A percentile compares a stretch with the other conserved stretches of the same genome.
Evolutionary conservation across 2,113 vertebrate genomes (phyloP).

Genomic region (Nycticebus coucang): DNA sequence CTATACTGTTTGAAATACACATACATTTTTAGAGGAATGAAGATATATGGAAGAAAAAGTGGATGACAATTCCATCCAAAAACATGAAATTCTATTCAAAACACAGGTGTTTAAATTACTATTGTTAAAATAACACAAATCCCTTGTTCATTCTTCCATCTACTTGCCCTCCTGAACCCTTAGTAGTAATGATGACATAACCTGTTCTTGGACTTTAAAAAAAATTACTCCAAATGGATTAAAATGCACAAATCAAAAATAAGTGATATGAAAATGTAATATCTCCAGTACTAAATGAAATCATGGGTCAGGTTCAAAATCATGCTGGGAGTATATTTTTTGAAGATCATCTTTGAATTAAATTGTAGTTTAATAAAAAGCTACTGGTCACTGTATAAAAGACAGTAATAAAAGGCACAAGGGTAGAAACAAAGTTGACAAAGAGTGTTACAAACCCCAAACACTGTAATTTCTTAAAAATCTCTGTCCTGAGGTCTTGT

Average conservation of each 20-base stretch:
- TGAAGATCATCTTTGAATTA: not conserved
- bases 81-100: not conserved
- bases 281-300: not conserved
- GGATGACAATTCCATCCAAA: not conserved
- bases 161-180: not conserved
- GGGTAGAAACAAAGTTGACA: constrained; percentile 55
- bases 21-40: not conserved
- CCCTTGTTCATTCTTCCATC: not conserved
- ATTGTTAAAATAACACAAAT: not conserved
- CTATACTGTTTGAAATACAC: not conserved
- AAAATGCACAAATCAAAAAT: not conserved
- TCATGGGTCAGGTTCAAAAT: not conserved
- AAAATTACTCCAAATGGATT: not conserved
- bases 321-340: not conserved
- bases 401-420: constrained; percentile 6
- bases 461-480: constrained; percentile 54
- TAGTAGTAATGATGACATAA: not conserved
- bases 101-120: not conserved
- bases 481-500: constrained; percentile 35
- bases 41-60: not conserved
- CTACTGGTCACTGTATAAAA: not conserved
- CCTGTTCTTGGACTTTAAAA: not conserved
- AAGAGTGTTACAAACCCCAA: not conserved
- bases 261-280: not conserved
- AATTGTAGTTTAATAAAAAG: not conserved